Evolutionary conservation across 2,797 vertebrate species (phyloP).

Genomic region (Sylvilagus floridanus): DNA sequence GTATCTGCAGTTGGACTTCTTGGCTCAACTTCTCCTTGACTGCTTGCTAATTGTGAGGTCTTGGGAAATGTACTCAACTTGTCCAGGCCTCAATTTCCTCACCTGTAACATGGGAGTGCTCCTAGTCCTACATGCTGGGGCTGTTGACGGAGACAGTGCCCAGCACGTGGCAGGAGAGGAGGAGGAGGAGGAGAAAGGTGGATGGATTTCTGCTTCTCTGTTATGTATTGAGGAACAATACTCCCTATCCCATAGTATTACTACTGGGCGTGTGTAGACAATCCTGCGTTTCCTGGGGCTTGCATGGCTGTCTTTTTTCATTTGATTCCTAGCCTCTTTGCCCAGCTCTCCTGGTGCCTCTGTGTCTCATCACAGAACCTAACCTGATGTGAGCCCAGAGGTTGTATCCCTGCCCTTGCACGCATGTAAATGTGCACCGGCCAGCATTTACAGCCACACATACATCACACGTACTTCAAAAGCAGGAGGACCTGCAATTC

Average conservation of each 20-base stretch:
- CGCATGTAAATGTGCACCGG: too few species aligned
- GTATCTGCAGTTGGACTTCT: neutral
- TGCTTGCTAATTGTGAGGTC: neutral
- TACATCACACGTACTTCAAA: neutral
- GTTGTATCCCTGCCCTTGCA: neutral
- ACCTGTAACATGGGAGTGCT: neutral
- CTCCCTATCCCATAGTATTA: neutral
- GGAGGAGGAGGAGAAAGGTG: neutral
- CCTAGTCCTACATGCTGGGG: neutral
- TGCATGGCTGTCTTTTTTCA: neutral
- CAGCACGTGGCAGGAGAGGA: neutral
- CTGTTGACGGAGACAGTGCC: neutral
- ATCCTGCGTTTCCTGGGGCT: neutral
- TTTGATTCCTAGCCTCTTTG: neutral
- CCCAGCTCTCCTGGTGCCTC: neutral
- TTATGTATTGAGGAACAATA: neutral
- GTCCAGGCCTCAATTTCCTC: neutral
- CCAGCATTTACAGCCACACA: too few species aligned
- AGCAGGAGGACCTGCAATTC: neutral
- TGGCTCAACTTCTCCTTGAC: neutral
- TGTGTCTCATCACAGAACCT: neutral
- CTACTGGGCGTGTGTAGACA: neutral
- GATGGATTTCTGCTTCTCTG: neutral
- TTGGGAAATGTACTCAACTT: neutral
- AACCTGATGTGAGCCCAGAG: neutral